These are phyloP conservation scores for Dufourea novaeangliae DNA, from an alignment of 1,140 invertebrate genomes.

Conservation along the genomic window DNA sequence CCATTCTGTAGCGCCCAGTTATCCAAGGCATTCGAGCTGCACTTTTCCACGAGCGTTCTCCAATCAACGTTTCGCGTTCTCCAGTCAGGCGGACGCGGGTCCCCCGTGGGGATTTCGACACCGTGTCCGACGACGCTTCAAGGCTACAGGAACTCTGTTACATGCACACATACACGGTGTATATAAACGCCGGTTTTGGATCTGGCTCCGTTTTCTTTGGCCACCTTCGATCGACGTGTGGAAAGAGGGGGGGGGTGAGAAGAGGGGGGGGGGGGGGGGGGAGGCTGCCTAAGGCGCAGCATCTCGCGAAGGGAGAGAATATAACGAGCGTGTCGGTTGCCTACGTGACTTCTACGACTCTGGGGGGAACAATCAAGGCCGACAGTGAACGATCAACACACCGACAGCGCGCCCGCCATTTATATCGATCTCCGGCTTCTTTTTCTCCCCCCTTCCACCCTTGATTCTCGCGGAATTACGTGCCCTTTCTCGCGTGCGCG, in stretches of 20 bases:
- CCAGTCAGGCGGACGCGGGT: not conserved
- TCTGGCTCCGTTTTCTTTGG: not conserved
- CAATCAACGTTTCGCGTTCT: not conserved
- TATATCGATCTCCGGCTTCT: not conserved
- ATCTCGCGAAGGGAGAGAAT: constrained; percentile 8
- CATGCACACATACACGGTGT: not conserved
- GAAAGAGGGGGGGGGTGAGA: not conserved
- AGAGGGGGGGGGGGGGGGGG: not conserved
- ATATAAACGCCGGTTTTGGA: not conserved
- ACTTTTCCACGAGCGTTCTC: not conserved
- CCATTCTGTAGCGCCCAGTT: not conserved
- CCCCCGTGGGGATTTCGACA: constrained; percentile 26
- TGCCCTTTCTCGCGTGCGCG: too few species aligned
- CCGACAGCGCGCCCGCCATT: not conserved
- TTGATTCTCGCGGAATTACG: not conserved
- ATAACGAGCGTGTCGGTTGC: not conserved
- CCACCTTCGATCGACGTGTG: not conserved
- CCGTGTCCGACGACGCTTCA: constrained; percentile 15
- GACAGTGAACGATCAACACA: constrained; percentile 13
- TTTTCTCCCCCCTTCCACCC: not conserved
- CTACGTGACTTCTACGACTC: constrained; percentile 43
- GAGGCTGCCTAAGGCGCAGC: not conserved
- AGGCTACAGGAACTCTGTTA: constrained; percentile 28
- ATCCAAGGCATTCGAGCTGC: not conserved
- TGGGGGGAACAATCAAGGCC: constrained; percentile 50